Percentiles rank a stretch among this genome's conserved stretches.
phyloP scores from a whole-genome alignment of 2,888 invertebrate species.

The Halictus ligatus region DNA sequence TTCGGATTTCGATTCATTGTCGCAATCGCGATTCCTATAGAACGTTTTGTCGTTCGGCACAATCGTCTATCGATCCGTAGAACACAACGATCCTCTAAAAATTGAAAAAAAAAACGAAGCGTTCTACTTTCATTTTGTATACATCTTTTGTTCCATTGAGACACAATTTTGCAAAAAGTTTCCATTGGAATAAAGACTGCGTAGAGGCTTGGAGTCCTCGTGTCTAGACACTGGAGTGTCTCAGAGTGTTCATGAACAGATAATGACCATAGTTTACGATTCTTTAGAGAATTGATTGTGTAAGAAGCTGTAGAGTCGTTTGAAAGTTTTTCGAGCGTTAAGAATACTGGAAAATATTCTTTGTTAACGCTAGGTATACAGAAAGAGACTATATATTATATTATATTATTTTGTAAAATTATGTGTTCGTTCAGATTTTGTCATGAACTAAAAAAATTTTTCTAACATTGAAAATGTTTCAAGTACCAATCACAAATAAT shows the following conservation, averaged over 20 bases:
- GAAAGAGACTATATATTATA: too few species aligned
- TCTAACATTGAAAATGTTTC: too few species aligned
- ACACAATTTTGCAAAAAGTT: not conserved
- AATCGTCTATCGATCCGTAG: not conserved
- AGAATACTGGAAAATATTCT: not conserved
- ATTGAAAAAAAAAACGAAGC: not conserved
- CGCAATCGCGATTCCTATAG: not conserved
- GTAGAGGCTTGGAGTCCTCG: not conserved
- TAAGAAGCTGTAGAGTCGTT: not conserved
- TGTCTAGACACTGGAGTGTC: not conserved
- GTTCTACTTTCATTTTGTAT: not conserved
- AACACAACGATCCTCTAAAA: not conserved
- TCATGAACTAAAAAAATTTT: too few species aligned
- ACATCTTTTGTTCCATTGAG: not conserved
- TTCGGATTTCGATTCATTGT: conserved; percentile 2
- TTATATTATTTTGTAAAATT: too few species aligned
- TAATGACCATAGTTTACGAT: not conserved
- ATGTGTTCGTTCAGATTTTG: too few species aligned
- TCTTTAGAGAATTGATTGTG: not conserved
- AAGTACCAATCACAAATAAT: too few species aligned
- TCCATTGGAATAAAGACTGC: not conserved
- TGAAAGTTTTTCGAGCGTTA: not conserved
- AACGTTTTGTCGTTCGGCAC: not conserved
- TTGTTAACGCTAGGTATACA: not conserved
- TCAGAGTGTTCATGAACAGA: not conserved